A percentile compares a stretch with the other conserved stretches of the same genome.
phyloP scores from a whole-genome alignment of 2,888 invertebrate genomes.

The Andrena haemorrhoa region DNA sequence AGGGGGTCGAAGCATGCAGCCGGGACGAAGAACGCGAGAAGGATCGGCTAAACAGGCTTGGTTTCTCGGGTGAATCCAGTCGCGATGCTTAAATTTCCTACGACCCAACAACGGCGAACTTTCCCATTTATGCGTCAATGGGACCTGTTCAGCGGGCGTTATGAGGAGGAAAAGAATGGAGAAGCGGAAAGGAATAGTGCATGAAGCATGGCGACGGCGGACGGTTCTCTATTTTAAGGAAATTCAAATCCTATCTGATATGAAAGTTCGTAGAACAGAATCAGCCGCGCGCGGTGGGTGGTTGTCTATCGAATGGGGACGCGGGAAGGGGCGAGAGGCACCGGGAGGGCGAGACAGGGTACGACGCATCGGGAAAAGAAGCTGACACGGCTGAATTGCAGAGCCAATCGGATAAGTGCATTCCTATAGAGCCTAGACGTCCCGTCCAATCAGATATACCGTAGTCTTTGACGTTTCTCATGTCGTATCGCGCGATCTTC shows the following conservation, averaged over 20 bases:
- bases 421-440: constrained; percentile 81
- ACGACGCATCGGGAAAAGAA: constrained; percentile 60
- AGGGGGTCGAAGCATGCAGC: constrained; percentile 47
- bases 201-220: constrained; percentile 27
- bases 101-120: constrained; percentile 64
- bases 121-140: constrained; percentile 65
- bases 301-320: constrained; percentile 38
- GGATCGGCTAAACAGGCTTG: constrained; percentile 15
- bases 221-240: constrained; percentile 72
- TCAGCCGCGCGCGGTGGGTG: constrained; percentile 49
- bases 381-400: constrained; percentile 83
- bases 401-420: constrained; percentile 85
- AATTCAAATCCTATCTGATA: constrained; percentile 80
- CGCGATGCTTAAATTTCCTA: constrained; percentile 64
- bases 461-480: constrained; percentile 83
- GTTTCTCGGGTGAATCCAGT: constrained; percentile 9
- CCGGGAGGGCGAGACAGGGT: constrained; percentile 24
- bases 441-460: constrained; percentile 83
- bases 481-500: constrained; percentile 82
- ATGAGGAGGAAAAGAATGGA: constrained; percentile 25
- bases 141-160: constrained; percentile 13
- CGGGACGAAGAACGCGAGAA: neutral
- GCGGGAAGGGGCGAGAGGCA: neutral
- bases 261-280: constrained; percentile 72
- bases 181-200: constrained; percentile 4